phyloP scores from a whole-genome alignment of 2,888 invertebrate species.

The Ochlodes sylvanus region DNA sequence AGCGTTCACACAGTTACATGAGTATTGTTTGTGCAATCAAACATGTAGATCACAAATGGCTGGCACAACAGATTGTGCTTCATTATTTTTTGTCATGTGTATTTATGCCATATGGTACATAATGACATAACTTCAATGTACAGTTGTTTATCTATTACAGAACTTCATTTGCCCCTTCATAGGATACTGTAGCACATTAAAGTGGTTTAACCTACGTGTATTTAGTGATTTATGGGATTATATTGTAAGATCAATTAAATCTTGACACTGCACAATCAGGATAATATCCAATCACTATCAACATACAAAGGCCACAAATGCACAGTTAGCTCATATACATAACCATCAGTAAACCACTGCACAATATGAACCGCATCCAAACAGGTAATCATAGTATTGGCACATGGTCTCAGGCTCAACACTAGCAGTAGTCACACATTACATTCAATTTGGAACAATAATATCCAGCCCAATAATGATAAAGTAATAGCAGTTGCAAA shows the following conservation, averaged over 20 bases:
- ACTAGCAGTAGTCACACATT: not conserved
- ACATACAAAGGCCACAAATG: not conserved
- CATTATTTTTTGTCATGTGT: not conserved
- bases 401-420: not conserved
- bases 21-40: constrained; percentile 34
- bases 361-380: not conserved
- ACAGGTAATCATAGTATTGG: not conserved
- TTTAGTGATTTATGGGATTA: not conserved
- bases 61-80: constrained; percentile 10
- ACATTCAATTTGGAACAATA: not conserved
- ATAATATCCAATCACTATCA: constrained; percentile 32
- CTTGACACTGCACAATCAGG: constrained; percentile 37
- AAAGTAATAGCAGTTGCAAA: too few species aligned
- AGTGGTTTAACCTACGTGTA: too few species aligned
- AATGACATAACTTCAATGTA: not conserved
- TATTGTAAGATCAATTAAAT: not conserved
- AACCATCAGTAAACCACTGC: not conserved
- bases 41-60: not conserved
- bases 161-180: too few species aligned
- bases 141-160: too few species aligned
- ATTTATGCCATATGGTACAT: not conserved
- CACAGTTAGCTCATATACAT: constrained; percentile 24
- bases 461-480: not conserved
- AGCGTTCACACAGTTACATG: constrained; percentile 8
- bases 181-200: too few species aligned